Percentiles rank a stretch among this genome's conserved stretches.
phyloP scores from a whole-genome alignment of 2,888 invertebrate species.

The Leucophora obtusa region DNA sequence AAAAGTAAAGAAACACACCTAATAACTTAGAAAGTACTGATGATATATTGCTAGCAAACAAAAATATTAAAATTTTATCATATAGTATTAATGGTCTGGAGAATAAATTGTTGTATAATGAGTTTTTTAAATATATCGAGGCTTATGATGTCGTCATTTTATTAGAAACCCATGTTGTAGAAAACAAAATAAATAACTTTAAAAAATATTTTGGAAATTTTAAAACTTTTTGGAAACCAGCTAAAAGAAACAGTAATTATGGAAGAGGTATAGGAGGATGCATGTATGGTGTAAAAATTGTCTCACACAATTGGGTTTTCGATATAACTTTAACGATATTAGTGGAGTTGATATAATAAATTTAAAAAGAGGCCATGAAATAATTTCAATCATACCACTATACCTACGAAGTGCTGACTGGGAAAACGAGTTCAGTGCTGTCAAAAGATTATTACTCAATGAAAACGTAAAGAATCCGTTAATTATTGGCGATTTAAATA shows the following conservation, averaged over 20 bases:
- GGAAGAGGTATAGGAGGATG: slow-evolving; percentile 10
- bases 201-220: slow-evolving; percentile 18
- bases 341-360: background rate
- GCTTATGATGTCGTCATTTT: slow-evolving; percentile 2
- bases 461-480: background rate
- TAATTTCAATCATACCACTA: background rate
- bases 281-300: background rate
- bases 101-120: background rate
- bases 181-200: background rate
- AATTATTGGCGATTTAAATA: background rate
- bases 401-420: background rate
- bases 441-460: background rate
- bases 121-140: background rate
- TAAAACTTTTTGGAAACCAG: slow-evolving; percentile 14
- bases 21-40: background rate
- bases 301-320: background rate
- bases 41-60: background rate
- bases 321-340: background rate
- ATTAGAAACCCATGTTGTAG: slow-evolving; percentile 15
- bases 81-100: background rate
- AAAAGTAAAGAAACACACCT: no score
- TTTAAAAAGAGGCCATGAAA: background rate
- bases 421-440: background rate
- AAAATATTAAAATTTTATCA: background rate
- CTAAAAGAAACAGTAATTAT: background rate